These are phyloP conservation scores for Gallirallus australis DNA, from an alignment of 2,797 vertebrate species.

Conservation along the genomic window DNA sequence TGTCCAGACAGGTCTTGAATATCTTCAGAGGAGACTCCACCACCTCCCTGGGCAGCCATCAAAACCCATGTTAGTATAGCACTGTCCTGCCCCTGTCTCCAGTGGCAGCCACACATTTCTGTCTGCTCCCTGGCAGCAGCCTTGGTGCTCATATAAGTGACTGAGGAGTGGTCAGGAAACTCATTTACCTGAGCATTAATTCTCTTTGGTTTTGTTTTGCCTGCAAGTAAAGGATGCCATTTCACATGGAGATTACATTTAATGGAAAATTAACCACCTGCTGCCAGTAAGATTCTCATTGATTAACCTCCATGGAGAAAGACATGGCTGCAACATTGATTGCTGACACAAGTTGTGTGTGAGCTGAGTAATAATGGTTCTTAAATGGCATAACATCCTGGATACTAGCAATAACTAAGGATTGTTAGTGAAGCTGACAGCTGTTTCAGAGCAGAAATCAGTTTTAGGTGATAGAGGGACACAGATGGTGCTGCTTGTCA, in stretches of 20 bases:
- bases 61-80: not conserved
- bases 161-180: not conserved
- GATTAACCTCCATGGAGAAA: not conserved
- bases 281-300: not conserved
- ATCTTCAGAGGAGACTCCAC: no score
- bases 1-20: no score
- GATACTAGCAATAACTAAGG: not conserved
- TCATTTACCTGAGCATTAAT: not conserved
- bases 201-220: not conserved
- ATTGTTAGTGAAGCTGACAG: not conserved
- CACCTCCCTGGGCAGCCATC: not conserved
- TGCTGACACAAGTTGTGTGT: not conserved
- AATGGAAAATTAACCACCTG: slow-evolving; percentile 8
- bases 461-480: not conserved
- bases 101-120: not conserved
- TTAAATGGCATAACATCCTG: not conserved
- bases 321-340: not conserved
- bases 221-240: not conserved
- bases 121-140: not conserved
- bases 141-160: not conserved
- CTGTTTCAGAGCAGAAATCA: not conserved
- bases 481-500: not conserved
- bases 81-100: not conserved
- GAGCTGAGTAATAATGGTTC: not conserved
- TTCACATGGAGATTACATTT: not conserved